Evolutionary conservation across 2,113 vertebrate species (phyloP), one percentile per base, ranked within the genome.

Genomic region (Glareola pratincola): DNA sequence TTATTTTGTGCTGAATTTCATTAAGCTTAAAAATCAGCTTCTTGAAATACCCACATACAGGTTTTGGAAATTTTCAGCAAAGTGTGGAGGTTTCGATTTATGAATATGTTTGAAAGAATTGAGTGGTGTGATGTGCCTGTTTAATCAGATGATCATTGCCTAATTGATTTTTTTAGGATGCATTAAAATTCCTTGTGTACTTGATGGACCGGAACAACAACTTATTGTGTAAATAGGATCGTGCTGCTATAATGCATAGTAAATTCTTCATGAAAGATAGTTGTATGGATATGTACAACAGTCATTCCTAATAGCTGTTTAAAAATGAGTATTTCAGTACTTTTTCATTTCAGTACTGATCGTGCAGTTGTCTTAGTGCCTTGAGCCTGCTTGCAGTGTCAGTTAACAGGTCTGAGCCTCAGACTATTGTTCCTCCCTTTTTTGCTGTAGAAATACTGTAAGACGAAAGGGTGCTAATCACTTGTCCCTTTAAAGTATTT

Each of bases 141-240:
- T 94, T 94, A 89, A 94, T 94, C 91, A 94, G 81, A 91, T 90
- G 63, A 92, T 97, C 54, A 78, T 83, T 96, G 85, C 57, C 36
- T 94, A 95, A 96, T 85, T 95, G 88, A 78, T 94, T 50, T 90
- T 88, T 90, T 97, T 75, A 91, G 81, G 34, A 32, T 89, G 41
- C 78, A 91, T 92, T 96, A 91, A 87, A 96, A 83, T 88, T 91
- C 50, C 64, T 88, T 94, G 68, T 88, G 74, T 94, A 92, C 68
- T 88, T 94, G 88, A 91, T 93, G 82, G 66, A 93, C 91, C 88
- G 86, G 92, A 96, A 93, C 80, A 96, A 53, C 77, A 95, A 43
- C 68, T 92, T 89, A 68, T 8, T 95, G 92, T 91, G 91, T 92
- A 92, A 94, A 97, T 67, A 96, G 69, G 47, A 69, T 89, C 0